Base-by-base conservation (phyloP, 2,888 invertebrate species). In the Sialis fuliginosa region DNA sequence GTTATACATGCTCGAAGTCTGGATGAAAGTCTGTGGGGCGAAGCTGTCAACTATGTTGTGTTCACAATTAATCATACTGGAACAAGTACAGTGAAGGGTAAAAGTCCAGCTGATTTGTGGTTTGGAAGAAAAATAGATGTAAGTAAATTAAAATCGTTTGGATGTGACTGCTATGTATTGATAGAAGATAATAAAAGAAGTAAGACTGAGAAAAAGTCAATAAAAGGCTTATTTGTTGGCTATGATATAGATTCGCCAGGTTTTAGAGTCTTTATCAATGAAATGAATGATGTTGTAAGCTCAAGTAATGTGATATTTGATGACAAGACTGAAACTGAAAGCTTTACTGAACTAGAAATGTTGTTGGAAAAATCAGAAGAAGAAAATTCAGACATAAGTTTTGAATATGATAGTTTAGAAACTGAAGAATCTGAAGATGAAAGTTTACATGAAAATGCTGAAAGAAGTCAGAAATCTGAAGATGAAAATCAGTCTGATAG, bases 1-100 rank as follows among this genome's bases (percentile, higher is more conserved):
- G 53, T 45, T 5, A 52, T 54, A 10, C 49, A 52, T 48, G 53
- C 55, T 30, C 12, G 33, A 43, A 39, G 48, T 8, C 12, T 55
- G 13, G 46, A 52, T 40, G 46, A 50, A 48, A 54, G 47, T 10
- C 13, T 53, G 32, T 55, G 56, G 52, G 54, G 51, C 12, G 54
- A 57, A 49, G 55, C 56, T 12, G 40, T 55, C 5, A 55, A 53
- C 39, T 55, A 56, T 48, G 51, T 51, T 42, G 51, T 52, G 8
- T 53, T 55, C 33, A 54, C 55, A 33, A 35, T 55, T 9, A 54
- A 55, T 49, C 53, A 53, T 42, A 54, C 54, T n/a, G 50, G 53
- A 46, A 53, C 53, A 9, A 54, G 54, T 35, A 47, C 49, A 33
- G 45, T 51, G n/a, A 46, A 44, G 44, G 49, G 46, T 6, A 52